Base-by-base conservation (phyloP, 2,888 invertebrate species). In the Craniophora ligustri region DNA sequence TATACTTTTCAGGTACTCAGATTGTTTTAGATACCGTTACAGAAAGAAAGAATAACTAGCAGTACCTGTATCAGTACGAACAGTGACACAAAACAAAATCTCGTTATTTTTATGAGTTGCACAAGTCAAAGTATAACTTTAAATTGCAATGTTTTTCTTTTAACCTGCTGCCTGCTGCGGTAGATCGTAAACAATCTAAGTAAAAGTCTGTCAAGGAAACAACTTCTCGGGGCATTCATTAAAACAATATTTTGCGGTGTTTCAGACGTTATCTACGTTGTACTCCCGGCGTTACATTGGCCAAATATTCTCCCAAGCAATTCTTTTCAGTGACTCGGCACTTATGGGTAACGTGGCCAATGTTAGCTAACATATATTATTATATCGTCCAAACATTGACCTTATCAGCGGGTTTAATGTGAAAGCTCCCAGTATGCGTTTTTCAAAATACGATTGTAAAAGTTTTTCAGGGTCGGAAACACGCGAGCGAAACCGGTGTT, bases 121-220 rank as follows among this genome's bases (percentile, higher is more conserved):
- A 13, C 18, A 39, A 45, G 21, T 14, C 14, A 38, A 21, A n/a
- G n/a, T 15, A 42, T 36, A 18, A 14, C 7, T 26, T 64, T 14
- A 13, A 57, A 58, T 23, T 46, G 34, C 21, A 28, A 45, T 58
- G 46, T 47, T 59, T 66, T 30, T 58, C 38, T 39, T 23, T 7
- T 14, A 47, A 28, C 26, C 5, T 11, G 35, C 41, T 10, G n/a
- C 26, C 5, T 11, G 35, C 41, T 10, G n/a, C 40, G 28, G 10
- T 31, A 50, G 26, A 18, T 42, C 19, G 18, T 39, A 51, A 53
- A 41, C 36, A 62, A 53, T 19, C 40, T 45, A 32, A 44, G 31
- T 45, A 32, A 44, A 35, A 35, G 11, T 26, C 35, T 16, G 34
- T 26, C 35, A 35, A 35, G 26, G 45, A 15, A 56, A 21, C 19